Conservation (phyloP, 2,113 vertebrate species). For the Tragelaphus strepsiceros region DNA sequence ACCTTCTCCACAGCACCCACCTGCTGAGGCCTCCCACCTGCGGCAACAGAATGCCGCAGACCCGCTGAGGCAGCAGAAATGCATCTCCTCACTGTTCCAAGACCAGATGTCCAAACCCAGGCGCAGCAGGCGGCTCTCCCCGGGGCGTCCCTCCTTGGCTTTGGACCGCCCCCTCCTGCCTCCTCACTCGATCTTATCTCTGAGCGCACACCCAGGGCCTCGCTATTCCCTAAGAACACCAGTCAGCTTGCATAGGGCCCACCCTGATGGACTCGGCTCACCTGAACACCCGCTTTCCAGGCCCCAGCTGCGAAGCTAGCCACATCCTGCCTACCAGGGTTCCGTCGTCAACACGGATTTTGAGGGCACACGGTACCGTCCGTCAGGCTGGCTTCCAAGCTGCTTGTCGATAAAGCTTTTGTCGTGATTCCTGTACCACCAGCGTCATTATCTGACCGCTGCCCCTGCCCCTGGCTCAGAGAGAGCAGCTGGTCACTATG, state of each 20-base stretch:
- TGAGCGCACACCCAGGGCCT: rapidly evolving
- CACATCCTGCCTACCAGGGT: not conserved
- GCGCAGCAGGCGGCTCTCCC: too few species aligned
- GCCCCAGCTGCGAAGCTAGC: not conserved
- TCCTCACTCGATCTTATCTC: not conserved
- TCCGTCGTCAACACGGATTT: not conserved
- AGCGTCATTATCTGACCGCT: not conserved
- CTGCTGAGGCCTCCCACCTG: rapidly evolving
- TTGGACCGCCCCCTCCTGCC: not conserved
- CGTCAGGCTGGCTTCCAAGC: not conserved
- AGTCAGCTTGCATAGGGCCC: not conserved
- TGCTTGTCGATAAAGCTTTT: not conserved
- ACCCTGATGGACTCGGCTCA: not conserved
- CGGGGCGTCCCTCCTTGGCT: not conserved
- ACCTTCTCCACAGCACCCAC: rapidly evolving
- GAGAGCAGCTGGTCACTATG: not conserved
- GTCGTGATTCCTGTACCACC: not conserved
- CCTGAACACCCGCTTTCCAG: not conserved
- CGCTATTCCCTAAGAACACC: not conserved
- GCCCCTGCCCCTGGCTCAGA: not conserved
- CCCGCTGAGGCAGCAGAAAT: rapidly evolving
- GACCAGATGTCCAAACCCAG: not conserved
- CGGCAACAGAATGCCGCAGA: not conserved
- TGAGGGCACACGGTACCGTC: too few species aligned
- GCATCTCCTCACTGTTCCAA: rapidly evolving